Evolutionary conservation across 2,888 invertebrate genomes (phyloP).

Genomic region (Drosophila fulvimacula): DNA sequence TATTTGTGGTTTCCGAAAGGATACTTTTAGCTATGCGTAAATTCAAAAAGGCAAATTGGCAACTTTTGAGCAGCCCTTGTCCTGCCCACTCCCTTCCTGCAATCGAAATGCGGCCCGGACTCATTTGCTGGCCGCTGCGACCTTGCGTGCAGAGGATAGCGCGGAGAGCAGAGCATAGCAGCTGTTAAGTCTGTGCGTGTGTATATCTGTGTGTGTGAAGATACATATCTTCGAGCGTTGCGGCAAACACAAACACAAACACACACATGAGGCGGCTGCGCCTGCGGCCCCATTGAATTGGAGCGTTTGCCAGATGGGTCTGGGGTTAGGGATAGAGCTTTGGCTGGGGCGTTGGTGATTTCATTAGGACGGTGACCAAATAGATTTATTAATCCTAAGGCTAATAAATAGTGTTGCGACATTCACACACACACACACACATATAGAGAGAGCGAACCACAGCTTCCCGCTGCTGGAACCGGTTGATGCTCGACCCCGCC

Average conservation of each 20-base stretch:
- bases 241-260: slow-evolving; percentile 63
- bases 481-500: slow-evolving; percentile 36
- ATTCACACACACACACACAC: slow-evolving; percentile 48
- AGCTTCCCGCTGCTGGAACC: slow-evolving; percentile 38
- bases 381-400: slow-evolving; percentile 84
- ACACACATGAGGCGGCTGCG: slow-evolving; percentile 36
- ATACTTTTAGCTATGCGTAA: slow-evolving; percentile 82
- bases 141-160: slow-evolving; percentile 8
- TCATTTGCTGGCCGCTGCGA: slow-evolving; percentile 56
- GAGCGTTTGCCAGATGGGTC: slow-evolving; percentile 2
- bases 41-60: slow-evolving; percentile 83
- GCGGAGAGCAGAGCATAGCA: slow-evolving; percentile 3
- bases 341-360: slow-evolving; percentile 64
- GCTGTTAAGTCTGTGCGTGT: slow-evolving; percentile 41
- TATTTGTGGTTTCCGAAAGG: slow-evolving; percentile 84
- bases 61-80: slow-evolving; percentile 63
- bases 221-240: slow-evolving; percentile 69
- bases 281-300: slow-evolving; percentile 29
- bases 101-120: slow-evolving; percentile 23
- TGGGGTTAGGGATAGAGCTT: slow-evolving; percentile 18
- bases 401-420: slow-evolving; percentile 83
- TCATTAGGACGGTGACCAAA: slow-evolving; percentile 83
- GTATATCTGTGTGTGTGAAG: slow-evolving; percentile 52
- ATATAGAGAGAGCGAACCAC: slow-evolving; percentile 48
- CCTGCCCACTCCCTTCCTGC: neutral